phyloP scores from a whole-genome alignment of 2,888 invertebrate species.

The Ceriagrion tenellum region DNA sequence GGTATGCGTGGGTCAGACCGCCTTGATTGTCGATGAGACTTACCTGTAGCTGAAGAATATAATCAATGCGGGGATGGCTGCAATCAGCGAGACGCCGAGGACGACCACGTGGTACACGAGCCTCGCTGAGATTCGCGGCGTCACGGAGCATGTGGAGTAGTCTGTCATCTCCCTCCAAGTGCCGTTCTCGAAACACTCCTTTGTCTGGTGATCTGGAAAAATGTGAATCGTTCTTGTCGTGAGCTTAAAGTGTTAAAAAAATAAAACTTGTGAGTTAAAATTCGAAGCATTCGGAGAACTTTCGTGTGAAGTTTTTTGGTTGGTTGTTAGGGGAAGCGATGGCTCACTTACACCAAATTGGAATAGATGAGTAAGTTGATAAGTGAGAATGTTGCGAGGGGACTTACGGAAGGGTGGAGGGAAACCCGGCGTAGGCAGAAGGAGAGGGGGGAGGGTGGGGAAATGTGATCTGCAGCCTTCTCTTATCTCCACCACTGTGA shows the following conservation, averaged over 20 bases:
- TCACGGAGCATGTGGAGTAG: constrained; percentile 81
- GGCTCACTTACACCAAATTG: too few relatives aligned
- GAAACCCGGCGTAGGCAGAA: too few relatives aligned
- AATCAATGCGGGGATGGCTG: constrained; percentile 81
- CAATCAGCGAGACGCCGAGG: constrained; percentile 79
- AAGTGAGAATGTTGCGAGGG: too few relatives aligned
- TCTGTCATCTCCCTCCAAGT: constrained; percentile 82
- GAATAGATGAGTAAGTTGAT: too few relatives aligned
- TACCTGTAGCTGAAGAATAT: constrained; percentile 80
- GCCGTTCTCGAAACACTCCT: constrained; percentile 80
- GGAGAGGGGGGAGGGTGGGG: too few relatives aligned
- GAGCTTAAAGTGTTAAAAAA: not conserved
- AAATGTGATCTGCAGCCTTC: too few relatives aligned
- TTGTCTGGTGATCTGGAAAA: constrained; percentile 81
- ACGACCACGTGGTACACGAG: constrained; percentile 81
- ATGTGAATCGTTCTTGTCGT: not conserved
- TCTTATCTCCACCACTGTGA: too few relatives aligned
- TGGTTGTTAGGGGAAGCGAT: too few relatives aligned
- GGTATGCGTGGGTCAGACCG: too few relatives aligned
- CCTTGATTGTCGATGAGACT: not conserved
- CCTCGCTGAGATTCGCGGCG: constrained; percentile 79
- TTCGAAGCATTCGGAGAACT: not conserved
- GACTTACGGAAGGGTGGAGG: too few relatives aligned
- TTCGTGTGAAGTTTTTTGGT: too few relatives aligned
- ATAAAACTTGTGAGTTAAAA: not conserved